Base-by-base conservation (phyloP, 1,140 invertebrate genomes). In the Sinonovacula constricta region DNA sequence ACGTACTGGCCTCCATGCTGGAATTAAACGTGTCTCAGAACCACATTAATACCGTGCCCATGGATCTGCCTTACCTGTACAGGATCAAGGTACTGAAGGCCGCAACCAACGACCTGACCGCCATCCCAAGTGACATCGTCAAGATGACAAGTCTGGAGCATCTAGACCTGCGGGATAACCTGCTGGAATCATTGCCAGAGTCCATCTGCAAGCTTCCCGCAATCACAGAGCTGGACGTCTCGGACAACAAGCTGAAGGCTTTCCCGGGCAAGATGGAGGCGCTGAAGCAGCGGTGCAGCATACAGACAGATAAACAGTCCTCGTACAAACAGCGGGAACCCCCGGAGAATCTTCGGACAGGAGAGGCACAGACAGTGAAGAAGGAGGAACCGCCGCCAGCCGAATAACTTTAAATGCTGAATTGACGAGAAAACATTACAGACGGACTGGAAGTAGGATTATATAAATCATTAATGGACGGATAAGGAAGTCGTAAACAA, bases 221-320 rank as follows among this genome's bases (percentile, higher is more conserved):
- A 0, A 69, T 91, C 2, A 76, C 75, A n/a, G 74, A 88, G n/a
- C 65, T 91, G 1, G 83, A 90, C 74, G 76, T 87, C 14, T 86
- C 88, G 1, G 84, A 90, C 72, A 91, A 91, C 83, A 87, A 88
- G 72, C 83, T 91, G 45, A 83, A 79, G 34, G 54, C 66, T 1
- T 87, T 87, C 34, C 89, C 89, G 12, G 45, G 59, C 14, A 87
- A 85, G 45, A 69, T 90, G 28, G 88, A 89, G 28, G 70, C 69
- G 39, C 66, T 91, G 30, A 76, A 79, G 18, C 71, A 82, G 31
- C 71, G 78, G 33, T 85, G 81, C 28, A 82, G 75, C 12, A 80
- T 89, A 1, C 82, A 78, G 30, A 68, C 62, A 18, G 81, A 79
- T n/a, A 63, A 62, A 10, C 84, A 87, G 70, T 85, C 81, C 14